phyloP scores from a whole-genome alignment of 2,888 invertebrate species.

The Masnerella sp. region DNA sequence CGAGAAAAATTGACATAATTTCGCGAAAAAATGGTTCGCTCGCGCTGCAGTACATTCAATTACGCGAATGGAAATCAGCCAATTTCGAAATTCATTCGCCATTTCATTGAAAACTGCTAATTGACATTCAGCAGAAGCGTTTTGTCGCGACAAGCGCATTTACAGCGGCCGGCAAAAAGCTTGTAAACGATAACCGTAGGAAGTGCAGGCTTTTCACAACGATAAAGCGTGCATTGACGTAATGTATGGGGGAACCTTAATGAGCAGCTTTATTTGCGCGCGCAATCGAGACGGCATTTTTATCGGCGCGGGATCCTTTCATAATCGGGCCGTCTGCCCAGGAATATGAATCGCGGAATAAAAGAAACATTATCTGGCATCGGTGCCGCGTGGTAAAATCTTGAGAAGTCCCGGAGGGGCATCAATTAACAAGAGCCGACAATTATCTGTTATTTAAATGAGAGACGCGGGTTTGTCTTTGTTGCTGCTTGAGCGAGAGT shows the following conservation, averaged over 20 bases:
- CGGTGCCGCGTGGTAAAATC: conserved; percentile 61
- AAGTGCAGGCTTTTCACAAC: background rate
- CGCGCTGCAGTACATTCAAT: too few relatives aligned
- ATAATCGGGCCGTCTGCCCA: conserved; percentile 24
- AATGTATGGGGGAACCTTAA: conserved; percentile 28
- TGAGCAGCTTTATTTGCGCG: conserved; percentile 34
- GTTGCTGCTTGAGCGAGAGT: conserved; percentile 60
- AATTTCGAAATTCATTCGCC: too few relatives aligned
- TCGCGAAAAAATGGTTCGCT: too few relatives aligned
- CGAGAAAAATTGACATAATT: too few relatives aligned
- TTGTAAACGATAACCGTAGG: background rate
- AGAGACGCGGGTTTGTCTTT: conserved; percentile 68
- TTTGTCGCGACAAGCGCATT: background rate
- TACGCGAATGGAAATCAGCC: too few relatives aligned
- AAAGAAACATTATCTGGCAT: conserved; percentile 36
- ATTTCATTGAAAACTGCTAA: too few relatives aligned
- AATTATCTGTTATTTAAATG: conserved; percentile 76
- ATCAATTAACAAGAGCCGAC: conserved; percentile 74
- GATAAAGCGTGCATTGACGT: conserved; percentile 31
- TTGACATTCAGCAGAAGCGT: background rate
- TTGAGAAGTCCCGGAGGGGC: conserved; percentile 69
- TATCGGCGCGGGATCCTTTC: conserved; percentile 27
- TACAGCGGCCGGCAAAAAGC: background rate
- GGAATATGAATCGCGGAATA: conserved; percentile 34
- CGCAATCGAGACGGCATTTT: conserved; percentile 24